Conservation (phyloP, 2,888 invertebrate genomes). For the Drosophila sordidula region DNA sequence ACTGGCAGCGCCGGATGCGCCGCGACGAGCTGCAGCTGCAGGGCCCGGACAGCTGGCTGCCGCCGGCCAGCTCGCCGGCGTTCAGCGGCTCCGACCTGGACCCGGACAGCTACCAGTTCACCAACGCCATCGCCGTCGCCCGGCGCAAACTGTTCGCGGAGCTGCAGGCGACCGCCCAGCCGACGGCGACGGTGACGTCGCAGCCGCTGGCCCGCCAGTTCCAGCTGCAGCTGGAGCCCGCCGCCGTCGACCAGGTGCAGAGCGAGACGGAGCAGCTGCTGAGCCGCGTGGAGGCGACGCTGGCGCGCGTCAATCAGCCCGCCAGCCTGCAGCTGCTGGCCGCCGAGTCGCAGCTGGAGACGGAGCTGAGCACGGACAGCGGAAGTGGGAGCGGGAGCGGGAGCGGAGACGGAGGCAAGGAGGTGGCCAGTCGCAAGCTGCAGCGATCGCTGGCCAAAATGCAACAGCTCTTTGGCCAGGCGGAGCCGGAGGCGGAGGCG, state of each 20-base stretch:
- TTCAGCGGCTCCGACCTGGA: constrained; percentile 47
- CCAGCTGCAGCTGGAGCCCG: not conserved
- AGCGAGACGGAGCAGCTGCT: constrained; percentile 37
- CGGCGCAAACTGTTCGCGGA: constrained; percentile 50
- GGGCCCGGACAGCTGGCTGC: too few species aligned
- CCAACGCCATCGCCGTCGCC: constrained; percentile 64
- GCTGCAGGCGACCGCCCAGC: constrained; percentile 21
- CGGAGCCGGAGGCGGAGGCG: not conserved
- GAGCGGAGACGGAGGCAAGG: not conserved
- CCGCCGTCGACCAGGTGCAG: constrained; percentile 30
- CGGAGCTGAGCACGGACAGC: constrained; percentile 14
- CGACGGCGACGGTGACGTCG: constrained; percentile 1
- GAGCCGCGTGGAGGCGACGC: constrained; percentile 48
- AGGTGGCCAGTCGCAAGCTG: constrained; percentile 50
- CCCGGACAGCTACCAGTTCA: constrained; percentile 63
- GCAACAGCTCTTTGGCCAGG: constrained; percentile 72
- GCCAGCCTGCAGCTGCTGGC: constrained; percentile 36
- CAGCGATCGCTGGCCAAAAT: constrained; percentile 80
- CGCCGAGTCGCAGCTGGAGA: constrained; percentile 19
- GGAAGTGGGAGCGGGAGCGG: not conserved
- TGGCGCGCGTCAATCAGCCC: constrained; percentile 37
- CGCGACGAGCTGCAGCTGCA: constrained; percentile 30
- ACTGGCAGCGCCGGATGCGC: constrained; percentile 37
- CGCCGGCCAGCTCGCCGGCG: constrained; percentile 8
- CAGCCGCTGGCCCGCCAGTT: not conserved